These are phyloP conservation scores for Thecophora atra DNA, from an alignment of 2,888 invertebrate species.

Conservation along the genomic window DNA sequence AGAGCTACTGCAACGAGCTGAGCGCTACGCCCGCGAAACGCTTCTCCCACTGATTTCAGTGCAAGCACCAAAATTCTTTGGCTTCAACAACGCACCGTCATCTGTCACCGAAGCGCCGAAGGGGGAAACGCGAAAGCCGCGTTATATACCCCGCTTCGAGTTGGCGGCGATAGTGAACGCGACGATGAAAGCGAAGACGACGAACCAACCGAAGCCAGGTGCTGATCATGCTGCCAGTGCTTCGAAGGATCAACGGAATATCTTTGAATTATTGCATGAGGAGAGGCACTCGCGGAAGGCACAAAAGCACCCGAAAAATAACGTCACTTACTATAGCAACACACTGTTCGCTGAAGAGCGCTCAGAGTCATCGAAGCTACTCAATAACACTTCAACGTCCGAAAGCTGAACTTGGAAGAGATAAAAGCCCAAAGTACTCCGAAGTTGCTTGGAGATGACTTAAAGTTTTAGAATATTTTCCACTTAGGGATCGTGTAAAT, in stretches of 20 bases:
- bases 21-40: conserved; percentile 81
- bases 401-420: conserved; percentile 29
- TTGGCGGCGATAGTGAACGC: conserved; percentile 52
- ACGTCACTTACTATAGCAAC: conserved; percentile 60
- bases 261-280: conserved; percentile 57
- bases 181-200: conserved; percentile 38
- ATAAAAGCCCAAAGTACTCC: not conserved
- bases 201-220: not conserved
- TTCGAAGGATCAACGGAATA: conserved; percentile 54
- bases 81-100: conserved; percentile 63
- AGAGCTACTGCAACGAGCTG: conserved; percentile 82
- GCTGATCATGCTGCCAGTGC: conserved; percentile 41
- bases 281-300: conserved; percentile 28
- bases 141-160: conserved; percentile 73
- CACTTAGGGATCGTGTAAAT: too few relatives aligned
- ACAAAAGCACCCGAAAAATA: conserved; percentile 39
- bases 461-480: too few relatives aligned
- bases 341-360: conserved; percentile 53
- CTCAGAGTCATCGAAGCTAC: conserved; percentile 66
- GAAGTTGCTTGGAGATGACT: not conserved
- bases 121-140: conserved; percentile 65
- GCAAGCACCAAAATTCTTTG: conserved; percentile 78
- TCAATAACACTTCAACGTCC: conserved; percentile 71
- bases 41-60: conserved; percentile 80
- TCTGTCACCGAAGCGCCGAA: conserved; percentile 41